phyloP scores from a whole-genome alignment of 2,113 vertebrate genomes.

The Cyprinodon variegatus region DNA sequence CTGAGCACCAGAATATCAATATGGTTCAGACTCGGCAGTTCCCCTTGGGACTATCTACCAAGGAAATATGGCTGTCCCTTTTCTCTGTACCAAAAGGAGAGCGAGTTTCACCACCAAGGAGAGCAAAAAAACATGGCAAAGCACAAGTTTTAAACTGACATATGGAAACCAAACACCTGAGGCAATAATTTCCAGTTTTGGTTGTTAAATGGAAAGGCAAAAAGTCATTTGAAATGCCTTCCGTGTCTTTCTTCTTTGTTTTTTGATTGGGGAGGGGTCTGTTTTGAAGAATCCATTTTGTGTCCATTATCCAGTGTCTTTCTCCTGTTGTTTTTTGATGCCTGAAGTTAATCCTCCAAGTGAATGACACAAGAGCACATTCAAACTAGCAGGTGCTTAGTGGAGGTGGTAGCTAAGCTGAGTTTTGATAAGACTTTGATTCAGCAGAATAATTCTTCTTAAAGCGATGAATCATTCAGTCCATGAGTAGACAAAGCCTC shows the following conservation, averaged over 20 bases:
- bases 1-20: conserved; percentile 79
- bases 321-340: conserved; percentile 75
- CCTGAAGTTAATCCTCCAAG: conserved; percentile 78
- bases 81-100: conserved; percentile 32
- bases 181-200: conserved; percentile 44
- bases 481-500: conserved; percentile 45
- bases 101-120: conserved; percentile 40
- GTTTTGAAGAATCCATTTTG: conserved; percentile 64
- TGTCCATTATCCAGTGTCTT: conserved; percentile 69
- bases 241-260: conserved; percentile 40
- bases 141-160: conserved; percentile 48
- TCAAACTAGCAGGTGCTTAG: conserved; percentile 73
- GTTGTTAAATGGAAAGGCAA: conserved; percentile 52
- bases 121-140: conserved; percentile 47
- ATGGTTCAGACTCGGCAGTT: conserved; percentile 56
- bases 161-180: conserved; percentile 41
- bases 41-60: conserved; percentile 64
- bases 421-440: conserved; percentile 83
- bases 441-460: conserved; percentile 81
- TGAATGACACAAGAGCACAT: conserved; percentile 81
- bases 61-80: conserved; percentile 57
- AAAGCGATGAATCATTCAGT: conserved; percentile 40
- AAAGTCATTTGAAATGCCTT: conserved; percentile 71
- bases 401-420: conserved; percentile 80
- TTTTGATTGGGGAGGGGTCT: too few species aligned